A percentile compares a stretch with the other conserved stretches of the same genome.
These are phyloP conservation scores for Antennarius striatus DNA, from an alignment of 2,113 vertebrate genomes.

Conservation along the genomic window DNA sequence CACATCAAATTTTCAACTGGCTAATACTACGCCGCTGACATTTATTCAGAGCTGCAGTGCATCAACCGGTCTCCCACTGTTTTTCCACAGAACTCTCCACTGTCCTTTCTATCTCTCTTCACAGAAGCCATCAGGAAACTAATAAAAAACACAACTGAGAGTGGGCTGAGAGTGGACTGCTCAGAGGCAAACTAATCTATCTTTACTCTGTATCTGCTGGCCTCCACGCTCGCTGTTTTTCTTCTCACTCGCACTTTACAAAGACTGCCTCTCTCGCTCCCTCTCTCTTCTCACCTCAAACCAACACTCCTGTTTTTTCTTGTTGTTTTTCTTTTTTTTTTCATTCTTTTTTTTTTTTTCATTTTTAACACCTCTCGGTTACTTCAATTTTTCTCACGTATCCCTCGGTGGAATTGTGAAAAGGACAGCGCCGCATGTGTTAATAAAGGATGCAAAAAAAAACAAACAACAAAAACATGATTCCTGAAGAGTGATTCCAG, in stretches of 20 bases:
- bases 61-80: constrained; percentile 55
- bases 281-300: constrained; percentile 8
- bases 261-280: constrained; percentile 11
- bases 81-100: constrained; percentile 53
- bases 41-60: constrained; percentile 55
- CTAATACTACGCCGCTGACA: constrained; percentile 52
- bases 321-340: neutral
- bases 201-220: constrained; percentile 64
- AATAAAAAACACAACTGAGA: constrained; percentile 64
- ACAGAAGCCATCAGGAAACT: constrained; percentile 60
- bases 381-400: constrained; percentile 38
- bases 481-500: constrained; percentile 30
- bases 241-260: constrained; percentile 51
- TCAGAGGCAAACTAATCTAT: constrained; percentile 71
- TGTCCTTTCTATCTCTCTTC: constrained; percentile 53
- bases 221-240: constrained; percentile 59
- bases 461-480: neutral
- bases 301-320: constrained; percentile 52
- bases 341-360: constrained; percentile 15
- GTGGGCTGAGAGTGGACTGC: constrained; percentile 68
- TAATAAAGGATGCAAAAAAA: constrained; percentile 28
- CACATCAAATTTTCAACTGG: constrained; percentile 39
- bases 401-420: constrained; percentile 41
- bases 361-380: constrained; percentile 54
- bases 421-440: constrained; percentile 30